Conservation (phyloP, 2,888 invertebrate genomes). For the Palloptera scutellata region DNA sequence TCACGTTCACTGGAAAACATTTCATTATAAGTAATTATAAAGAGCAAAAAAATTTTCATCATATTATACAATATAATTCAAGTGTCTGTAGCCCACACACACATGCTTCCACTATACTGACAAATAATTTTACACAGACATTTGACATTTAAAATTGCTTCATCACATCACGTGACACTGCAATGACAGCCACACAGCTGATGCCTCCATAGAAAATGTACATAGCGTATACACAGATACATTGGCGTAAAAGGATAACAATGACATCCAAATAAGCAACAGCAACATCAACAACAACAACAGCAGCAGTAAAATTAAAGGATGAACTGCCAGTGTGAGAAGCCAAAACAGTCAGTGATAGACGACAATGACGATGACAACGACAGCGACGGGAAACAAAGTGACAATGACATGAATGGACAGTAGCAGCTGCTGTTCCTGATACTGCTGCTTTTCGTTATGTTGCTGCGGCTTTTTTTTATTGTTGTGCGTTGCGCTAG, state of each 20-base stretch:
- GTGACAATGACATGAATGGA: slow-evolving; percentile 44
- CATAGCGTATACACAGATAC: slow-evolving; percentile 20
- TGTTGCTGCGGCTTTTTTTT: slow-evolving; percentile 17
- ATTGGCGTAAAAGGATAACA: slow-evolving; percentile 11
- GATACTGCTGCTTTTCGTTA: slow-evolving; percentile 14
- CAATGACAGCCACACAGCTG: slow-evolving; percentile 15
- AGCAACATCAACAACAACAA: slow-evolving; percentile 1
- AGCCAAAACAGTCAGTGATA: background rate
- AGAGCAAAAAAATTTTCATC: too few species aligned
- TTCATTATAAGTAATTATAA: too few species aligned
- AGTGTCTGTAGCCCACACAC: too few species aligned
- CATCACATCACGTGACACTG: background rate
- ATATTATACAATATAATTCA: too few species aligned
- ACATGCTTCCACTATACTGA: too few species aligned
- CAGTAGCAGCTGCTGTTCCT: slow-evolving; percentile 40
- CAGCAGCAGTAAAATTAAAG: slow-evolving; percentile 23
- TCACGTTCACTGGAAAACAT: too few species aligned
- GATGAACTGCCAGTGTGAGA: slow-evolving; percentile 16
- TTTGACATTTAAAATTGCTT: too few species aligned
- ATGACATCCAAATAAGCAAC: slow-evolving; percentile 2
- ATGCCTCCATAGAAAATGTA: slow-evolving; percentile 8
- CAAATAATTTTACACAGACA: too few species aligned
- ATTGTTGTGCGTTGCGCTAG: slow-evolving; percentile 20
- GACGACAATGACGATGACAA: slow-evolving; percentile 7
- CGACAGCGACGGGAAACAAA: slow-evolving; percentile 36